Evolutionary conservation across 2,113 vertebrate genomes (phyloP).

Genomic region (Megatriorchis doriae): DNA sequence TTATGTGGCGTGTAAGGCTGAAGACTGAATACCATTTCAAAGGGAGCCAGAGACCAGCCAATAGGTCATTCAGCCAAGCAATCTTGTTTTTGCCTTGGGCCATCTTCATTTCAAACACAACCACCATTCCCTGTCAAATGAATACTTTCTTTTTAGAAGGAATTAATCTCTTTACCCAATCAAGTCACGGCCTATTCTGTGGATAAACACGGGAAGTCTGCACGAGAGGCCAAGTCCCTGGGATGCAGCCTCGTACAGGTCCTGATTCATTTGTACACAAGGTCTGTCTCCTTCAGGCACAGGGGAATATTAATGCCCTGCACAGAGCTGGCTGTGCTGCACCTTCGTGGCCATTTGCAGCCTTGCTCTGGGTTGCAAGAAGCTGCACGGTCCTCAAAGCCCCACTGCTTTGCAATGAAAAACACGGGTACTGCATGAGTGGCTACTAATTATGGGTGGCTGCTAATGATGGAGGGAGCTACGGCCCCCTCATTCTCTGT

Average conservation of each 20-base stretch:
- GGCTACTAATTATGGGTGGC: not conserved
- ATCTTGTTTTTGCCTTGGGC: not conserved
- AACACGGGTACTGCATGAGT: not conserved
- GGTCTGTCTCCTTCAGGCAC: not conserved
- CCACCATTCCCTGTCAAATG: not conserved
- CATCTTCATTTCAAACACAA: not conserved
- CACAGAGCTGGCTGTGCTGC: not conserved
- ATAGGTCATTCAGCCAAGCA: not conserved
- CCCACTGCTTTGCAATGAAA: not conserved
- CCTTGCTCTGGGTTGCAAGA: not conserved
- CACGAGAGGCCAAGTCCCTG: not conserved
- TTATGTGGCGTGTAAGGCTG: not conserved
- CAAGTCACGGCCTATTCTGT: not conserved
- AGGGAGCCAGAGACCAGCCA: not conserved
- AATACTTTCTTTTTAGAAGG: not conserved
- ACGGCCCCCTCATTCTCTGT: not conserved
- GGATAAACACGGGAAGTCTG: not conserved
- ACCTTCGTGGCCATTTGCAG: not conserved
- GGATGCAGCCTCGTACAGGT: not conserved
- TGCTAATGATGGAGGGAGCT: not conserved
- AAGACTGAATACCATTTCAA: not conserved
- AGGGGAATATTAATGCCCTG: not conserved
- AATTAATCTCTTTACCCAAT: constrained; percentile 12
- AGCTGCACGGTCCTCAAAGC: not conserved
- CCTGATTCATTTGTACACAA: not conserved